Conservation (phyloP, 2,888 invertebrate genomes). For the Myopa testacea region DNA sequence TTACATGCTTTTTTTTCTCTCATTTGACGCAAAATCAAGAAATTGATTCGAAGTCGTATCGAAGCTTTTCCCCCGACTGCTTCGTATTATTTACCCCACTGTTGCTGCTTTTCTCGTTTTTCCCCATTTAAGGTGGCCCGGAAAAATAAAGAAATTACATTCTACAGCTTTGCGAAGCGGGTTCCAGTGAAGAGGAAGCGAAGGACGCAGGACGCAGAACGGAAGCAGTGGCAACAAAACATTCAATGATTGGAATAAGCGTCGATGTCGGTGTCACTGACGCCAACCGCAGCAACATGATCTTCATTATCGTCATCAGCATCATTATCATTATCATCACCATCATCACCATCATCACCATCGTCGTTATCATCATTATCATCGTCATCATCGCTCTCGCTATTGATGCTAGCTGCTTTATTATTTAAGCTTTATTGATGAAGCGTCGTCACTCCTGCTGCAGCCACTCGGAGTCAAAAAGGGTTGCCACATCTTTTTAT, state of each 20-base stretch:
- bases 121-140: background rate
- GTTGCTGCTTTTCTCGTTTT: background rate
- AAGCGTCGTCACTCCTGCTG: background rate
- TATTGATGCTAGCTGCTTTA: background rate
- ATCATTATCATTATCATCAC: background rate
- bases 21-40: slow-evolving; percentile 23
- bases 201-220: background rate
- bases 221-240: background rate
- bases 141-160: slow-evolving; percentile 10
- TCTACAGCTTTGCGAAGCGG: background rate
- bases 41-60: slow-evolving; percentile 27
- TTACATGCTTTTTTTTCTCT: background rate
- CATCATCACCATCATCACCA: background rate
- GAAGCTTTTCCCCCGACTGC: background rate
- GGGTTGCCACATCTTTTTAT: no score
- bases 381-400: no score
- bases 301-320: slow-evolving; percentile 2
- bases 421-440: slow-evolving; percentile 7
- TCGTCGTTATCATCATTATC: background rate
- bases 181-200: background rate
- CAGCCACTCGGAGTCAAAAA: no score
- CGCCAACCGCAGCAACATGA: background rate
- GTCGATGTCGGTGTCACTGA: slow-evolving; percentile 19
- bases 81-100: slow-evolving; percentile 26
- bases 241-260: slow-evolving; percentile 18